These are phyloP conservation scores for Tarsius wallacei DNA, from an alignment of 2,797 vertebrate genomes.

Conservation along the genomic window DNA sequence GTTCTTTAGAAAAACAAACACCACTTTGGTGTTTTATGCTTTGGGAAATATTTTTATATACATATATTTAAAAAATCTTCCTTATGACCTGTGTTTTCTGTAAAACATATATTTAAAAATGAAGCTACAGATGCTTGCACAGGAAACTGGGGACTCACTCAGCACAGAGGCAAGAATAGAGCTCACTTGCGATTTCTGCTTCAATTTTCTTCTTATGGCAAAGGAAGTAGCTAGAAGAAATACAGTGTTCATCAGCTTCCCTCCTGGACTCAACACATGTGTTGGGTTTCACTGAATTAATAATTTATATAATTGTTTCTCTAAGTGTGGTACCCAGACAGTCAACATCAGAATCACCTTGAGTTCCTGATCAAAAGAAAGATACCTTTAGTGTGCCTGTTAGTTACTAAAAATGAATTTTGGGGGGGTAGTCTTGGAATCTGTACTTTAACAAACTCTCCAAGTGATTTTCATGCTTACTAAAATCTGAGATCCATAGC, in stretches of 20 bases:
- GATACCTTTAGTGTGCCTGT: background rate
- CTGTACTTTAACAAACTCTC: background rate
- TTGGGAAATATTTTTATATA: background rate
- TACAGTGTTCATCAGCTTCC: background rate
- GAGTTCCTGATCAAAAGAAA: background rate
- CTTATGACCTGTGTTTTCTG: background rate
- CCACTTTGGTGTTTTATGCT: background rate
- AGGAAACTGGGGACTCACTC: background rate
- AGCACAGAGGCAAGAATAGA: background rate
- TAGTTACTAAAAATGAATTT: background rate
- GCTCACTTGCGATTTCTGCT: background rate
- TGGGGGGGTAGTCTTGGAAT: background rate
- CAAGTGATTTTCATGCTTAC: background rate
- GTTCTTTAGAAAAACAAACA: background rate
- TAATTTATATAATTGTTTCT: background rate
- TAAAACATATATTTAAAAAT: background rate
- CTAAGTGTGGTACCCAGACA: background rate
- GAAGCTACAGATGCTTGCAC: background rate
- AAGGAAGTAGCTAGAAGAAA: background rate
- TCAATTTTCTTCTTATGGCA: background rate
- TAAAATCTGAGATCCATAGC: background rate
- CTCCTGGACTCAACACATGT: background rate
- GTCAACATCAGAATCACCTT: background rate
- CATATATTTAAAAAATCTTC: background rate
- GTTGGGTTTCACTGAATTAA: background rate